A percentile compares a stretch with the other conserved stretches of the same genome.
Conservation (phyloP, 2,797 vertebrate species). For the Syngnathus rostellatus region DNA sequence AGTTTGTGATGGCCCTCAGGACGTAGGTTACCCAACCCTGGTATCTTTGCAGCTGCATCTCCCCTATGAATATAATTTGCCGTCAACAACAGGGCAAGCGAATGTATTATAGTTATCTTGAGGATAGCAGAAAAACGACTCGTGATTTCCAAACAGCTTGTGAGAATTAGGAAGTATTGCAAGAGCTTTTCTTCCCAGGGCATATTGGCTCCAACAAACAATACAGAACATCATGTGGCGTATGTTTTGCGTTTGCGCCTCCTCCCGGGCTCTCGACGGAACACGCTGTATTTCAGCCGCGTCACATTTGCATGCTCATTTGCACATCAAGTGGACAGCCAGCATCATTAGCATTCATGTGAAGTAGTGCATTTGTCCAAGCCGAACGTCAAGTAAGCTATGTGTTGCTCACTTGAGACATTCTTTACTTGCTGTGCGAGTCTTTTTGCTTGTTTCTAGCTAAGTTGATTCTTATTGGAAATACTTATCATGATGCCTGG, state of each 20-base stretch:
- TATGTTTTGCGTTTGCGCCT: background rate
- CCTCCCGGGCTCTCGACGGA: background rate
- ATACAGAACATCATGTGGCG: background rate
- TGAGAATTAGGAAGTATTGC: background rate
- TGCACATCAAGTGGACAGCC: conserved; percentile 3
- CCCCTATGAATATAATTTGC: background rate
- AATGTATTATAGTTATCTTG: background rate
- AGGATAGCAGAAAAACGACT: background rate
- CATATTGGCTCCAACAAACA: background rate
- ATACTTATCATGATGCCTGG: too few species aligned
- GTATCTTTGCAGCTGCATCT: background rate
- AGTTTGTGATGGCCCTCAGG: background rate
- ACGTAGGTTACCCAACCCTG: background rate
- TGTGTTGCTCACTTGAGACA: background rate
- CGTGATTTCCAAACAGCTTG: background rate
- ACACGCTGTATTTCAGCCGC: background rate
- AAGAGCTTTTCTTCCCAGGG: background rate
- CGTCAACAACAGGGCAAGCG: background rate
- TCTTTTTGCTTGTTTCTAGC: background rate
- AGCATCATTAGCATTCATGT: background rate
- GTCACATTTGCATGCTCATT: background rate
- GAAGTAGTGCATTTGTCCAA: background rate
- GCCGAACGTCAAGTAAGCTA: background rate
- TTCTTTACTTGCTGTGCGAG: background rate
- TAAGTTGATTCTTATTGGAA: background rate